Evolutionary conservation across 2,797 vertebrate species (phyloP).

Genomic region (Eidolon dupreanum): DNA sequence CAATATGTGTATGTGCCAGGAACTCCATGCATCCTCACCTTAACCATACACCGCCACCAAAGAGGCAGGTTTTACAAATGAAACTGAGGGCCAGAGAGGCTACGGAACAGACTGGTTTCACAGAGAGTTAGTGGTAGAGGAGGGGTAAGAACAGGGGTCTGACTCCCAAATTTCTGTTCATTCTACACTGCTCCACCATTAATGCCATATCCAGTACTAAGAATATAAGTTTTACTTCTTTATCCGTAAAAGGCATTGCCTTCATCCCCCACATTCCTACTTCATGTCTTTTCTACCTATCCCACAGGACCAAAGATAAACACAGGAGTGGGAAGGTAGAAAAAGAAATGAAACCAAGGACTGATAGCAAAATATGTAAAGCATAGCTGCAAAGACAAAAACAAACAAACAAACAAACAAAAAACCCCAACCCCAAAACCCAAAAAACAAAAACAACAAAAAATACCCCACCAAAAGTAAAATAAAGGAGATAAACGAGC

Average conservation of each 20-base stretch:
- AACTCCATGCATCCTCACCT: neutral
- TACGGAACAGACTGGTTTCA: neutral
- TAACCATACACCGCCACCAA: fast-evolving
- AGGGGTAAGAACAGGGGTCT: neutral
- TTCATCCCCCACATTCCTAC: neutral
- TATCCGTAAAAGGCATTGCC: neutral
- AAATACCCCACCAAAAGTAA: neutral
- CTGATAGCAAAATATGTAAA: neutral
- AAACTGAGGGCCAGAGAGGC: neutral
- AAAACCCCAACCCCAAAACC: neutral
- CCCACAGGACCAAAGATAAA: neutral
- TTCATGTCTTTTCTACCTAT: neutral
- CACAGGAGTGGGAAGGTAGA: neutral
- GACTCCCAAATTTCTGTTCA: neutral
- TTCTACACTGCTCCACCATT: neutral
- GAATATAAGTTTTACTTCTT: neutral
- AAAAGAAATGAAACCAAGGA: neutral
- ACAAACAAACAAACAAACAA: neutral
- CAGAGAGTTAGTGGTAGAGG: neutral
- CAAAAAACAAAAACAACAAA: neutral
- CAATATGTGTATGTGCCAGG: fast-evolving
- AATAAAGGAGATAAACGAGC: neutral
- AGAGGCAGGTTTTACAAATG: fast-evolving
- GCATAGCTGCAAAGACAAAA: neutral
- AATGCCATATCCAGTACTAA: neutral